Conservation (phyloP, 2,797 vertebrate genomes). For the Tamandua tetradactyla region DNA sequence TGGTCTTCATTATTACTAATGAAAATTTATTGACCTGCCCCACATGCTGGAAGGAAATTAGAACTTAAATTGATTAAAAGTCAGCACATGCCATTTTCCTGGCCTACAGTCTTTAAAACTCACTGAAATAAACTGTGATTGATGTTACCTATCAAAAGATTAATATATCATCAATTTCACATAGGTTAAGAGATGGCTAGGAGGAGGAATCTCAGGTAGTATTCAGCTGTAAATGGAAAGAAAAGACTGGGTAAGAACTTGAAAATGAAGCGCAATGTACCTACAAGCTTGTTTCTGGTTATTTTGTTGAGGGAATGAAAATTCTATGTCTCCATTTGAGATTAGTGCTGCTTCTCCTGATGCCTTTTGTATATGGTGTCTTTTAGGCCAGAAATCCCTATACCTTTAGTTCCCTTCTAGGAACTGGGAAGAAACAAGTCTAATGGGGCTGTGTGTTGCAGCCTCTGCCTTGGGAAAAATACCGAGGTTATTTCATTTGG, state of each 20-base stretch:
- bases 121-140: not conserved
- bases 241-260: not conserved
- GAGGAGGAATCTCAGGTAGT: not conserved
- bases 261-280: not conserved
- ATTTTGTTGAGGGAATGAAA: not conserved
- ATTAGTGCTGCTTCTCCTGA: not conserved
- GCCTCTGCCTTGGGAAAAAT: not conserved
- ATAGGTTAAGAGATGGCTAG: not conserved
- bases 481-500: not conserved
- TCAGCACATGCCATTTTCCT: constrained; percentile 14
- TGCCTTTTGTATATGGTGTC: not conserved
- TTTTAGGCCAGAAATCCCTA: not conserved
- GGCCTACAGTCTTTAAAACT: constrained; percentile 4
- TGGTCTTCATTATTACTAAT: constrained; percentile 58
- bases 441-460: fast-evolving
- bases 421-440: not conserved
- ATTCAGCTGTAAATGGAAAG: not conserved
- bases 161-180: not conserved
- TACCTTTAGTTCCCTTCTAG: not conserved
- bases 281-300: not conserved
- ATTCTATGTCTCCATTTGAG: not conserved
- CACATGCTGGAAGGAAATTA: constrained; percentile 38
- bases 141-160: not conserved
- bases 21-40: constrained; percentile 48
- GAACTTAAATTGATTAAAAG: constrained; percentile 48